Evolutionary conservation across 2,888 invertebrate genomes (phyloP).

Genomic region (Cancer borealis): DNA sequence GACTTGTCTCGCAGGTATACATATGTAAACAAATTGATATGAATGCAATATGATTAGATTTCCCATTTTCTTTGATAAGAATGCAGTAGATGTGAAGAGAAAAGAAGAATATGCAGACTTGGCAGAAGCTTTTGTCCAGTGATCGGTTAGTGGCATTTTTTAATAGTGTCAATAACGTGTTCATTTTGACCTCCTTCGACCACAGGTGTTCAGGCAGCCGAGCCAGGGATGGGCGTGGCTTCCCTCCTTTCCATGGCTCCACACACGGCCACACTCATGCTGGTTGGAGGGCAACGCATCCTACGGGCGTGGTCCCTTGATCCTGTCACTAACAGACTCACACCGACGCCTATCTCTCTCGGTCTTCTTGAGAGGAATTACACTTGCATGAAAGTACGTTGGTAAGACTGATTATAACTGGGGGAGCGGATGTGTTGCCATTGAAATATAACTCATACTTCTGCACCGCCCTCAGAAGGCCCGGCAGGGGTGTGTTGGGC

Average conservation of each 20-base stretch:
- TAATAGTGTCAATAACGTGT: not conserved
- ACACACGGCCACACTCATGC: constrained; percentile 67
- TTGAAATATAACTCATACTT: too few relatives aligned
- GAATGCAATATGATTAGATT: not conserved
- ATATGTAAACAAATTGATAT: not conserved
- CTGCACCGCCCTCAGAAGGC: too few relatives aligned
- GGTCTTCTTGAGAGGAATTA: constrained; percentile 74
- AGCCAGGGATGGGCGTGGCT: constrained; percentile 66
- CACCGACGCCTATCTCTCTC: constrained; percentile 64
- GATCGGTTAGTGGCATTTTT: not conserved
- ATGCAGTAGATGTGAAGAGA: not conserved
- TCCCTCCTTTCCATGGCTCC: constrained; percentile 65
- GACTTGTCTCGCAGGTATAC: too few relatives aligned
- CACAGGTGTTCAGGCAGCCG: constrained; percentile 65
- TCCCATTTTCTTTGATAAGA: not conserved
- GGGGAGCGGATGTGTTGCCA: too few relatives aligned
- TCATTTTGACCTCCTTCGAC: not conserved
- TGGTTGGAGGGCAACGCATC: constrained; percentile 62
- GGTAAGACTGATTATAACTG: not conserved
- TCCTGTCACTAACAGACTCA: constrained; percentile 56
- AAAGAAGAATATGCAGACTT: not conserved
- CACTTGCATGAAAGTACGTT: constrained; percentile 69
- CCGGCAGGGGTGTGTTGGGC: not conserved
- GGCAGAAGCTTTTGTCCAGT: not conserved
- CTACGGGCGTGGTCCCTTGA: constrained; percentile 59